Base-by-base conservation (phyloP, 2,797 vertebrate species). In the Poecilia gillii region DNA sequence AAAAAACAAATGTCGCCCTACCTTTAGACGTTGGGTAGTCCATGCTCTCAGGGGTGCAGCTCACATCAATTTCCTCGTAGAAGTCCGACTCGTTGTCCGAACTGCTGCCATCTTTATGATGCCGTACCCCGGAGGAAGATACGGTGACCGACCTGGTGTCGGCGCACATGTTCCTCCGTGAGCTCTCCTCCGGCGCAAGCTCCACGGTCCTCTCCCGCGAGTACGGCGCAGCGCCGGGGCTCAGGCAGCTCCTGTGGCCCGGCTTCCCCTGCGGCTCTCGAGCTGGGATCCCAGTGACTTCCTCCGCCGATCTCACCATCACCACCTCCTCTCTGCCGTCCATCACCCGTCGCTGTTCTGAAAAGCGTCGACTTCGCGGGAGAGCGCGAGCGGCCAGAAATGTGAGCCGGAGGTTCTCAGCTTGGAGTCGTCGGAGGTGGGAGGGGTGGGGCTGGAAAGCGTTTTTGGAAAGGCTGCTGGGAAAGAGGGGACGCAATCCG, bases 31-130 rank as follows among this genome's bases (percentile, higher is more conserved):
- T 96, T 74, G 97, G 96, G 95, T 98, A 99, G 92, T 99, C 97
- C 95, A 97, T 94, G 96, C 96, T 97, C 89, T 99, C 97, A 83
- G 98, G 97, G 90, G 98, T 99, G 96, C 98, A 99, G 96, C 98
- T 99, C 90, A 99, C 98, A 95, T 99, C 97, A 93, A 99, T 99
- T 95, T 99, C 98, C 95, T 99, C 98, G 92, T 99, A 99, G 96
- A 99, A 98, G 95, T 99, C 98, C 84, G 98, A 99, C 92, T 99
- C 98, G 0, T 97, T 98, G 94, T 99, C 98, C 87, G 98, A 99
- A 94, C 98, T 97, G 96, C 97, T 99, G 88, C 95, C 96, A 88
- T 97, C 97, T 94, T 96, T 97, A 91, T 93, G 96, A 72, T 94
- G 87, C 73, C 92, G 93, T 62, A 93, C 93, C 39, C 74, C 82